Percentiles rank a stretch among this genome's conserved stretches.
These are phyloP conservation scores for Poecile atricapillus DNA, from an alignment of 2,113 vertebrate genomes.

Conservation along the genomic window DNA sequence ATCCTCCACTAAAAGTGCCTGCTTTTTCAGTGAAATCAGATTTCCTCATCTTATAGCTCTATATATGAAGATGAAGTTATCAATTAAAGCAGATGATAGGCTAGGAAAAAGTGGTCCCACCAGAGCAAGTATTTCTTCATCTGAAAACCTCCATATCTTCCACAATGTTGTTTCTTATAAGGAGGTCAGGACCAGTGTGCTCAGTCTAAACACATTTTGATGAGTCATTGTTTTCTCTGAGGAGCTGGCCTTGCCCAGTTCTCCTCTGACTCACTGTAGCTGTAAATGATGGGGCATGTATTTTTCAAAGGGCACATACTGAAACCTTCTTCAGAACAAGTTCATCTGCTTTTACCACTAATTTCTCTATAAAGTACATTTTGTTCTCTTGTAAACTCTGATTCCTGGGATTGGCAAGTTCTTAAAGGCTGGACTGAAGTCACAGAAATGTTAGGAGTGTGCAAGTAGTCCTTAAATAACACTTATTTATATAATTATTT, in stretches of 20 bases:
- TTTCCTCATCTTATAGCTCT: not conserved
- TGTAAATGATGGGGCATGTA: not conserved
- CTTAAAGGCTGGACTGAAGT: not conserved
- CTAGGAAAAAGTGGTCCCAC: not conserved
- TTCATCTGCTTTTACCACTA: not conserved
- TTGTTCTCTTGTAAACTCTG: not conserved
- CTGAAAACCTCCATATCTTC: not conserved
- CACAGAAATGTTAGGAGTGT: not conserved
- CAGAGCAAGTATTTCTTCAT: not conserved
- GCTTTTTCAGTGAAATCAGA: not conserved
- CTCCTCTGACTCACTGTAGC: constrained; percentile 17
- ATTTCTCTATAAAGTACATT: not conserved
- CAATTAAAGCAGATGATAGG: not conserved
- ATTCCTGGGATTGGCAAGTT: not conserved
- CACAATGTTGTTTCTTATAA: not conserved
- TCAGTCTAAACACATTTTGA: not conserved
- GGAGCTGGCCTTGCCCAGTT: not conserved
- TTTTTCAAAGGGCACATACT: not conserved
- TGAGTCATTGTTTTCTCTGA: constrained; percentile 30
- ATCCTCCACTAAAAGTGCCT: not conserved
- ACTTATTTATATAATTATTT: not conserved
- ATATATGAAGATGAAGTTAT: not conserved
- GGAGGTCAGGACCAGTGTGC: not conserved
- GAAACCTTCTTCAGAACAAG: not conserved
- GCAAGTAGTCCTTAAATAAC: not conserved